A percentile compares a stretch with the other conserved stretches of the same genome.
Conservation (phyloP, 2,797 vertebrate genomes). For the Champsocephalus gunnari region DNA sequence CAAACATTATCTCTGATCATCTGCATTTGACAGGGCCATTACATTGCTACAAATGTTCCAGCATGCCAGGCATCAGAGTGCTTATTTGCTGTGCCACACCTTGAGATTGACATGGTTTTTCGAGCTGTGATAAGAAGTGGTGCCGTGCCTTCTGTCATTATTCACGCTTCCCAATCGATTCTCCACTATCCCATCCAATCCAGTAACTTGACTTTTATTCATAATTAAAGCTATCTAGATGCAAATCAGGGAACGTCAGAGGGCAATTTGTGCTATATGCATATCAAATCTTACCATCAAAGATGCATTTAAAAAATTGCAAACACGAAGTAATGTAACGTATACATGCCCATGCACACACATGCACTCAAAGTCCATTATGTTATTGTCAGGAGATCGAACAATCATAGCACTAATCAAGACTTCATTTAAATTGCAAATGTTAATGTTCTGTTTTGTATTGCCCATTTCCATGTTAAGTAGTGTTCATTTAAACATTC, state of each 20-base stretch:
- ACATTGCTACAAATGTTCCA: constrained; percentile 34
- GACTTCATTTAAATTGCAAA: constrained; percentile 59
- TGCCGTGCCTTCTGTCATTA: constrained; percentile 83
- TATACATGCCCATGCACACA: constrained; percentile 14
- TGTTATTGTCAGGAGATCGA: constrained; percentile 55
- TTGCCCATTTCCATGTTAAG: constrained; percentile 51
- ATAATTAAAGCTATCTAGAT: constrained; percentile 90
- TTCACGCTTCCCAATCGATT: constrained; percentile 86
- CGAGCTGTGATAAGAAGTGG: constrained; percentile 74
- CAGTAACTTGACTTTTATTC: constrained; percentile 85
- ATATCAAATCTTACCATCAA: constrained; percentile 55
- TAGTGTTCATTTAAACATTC: constrained; percentile 31
- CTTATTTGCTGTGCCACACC: constrained; percentile 61
- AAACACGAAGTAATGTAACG: constrained; percentile 40
- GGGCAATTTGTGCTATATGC: constrained; percentile 75
- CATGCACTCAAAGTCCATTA: constrained; percentile 28
- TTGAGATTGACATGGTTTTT: constrained; percentile 64
- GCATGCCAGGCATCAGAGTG: constrained; percentile 29
- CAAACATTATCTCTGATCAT: constrained; percentile 34
- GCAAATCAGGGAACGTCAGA: constrained; percentile 85
- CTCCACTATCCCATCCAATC: constrained; percentile 81
- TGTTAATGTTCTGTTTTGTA: constrained; percentile 59
- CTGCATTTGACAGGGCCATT: constrained; percentile 36
- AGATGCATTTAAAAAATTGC: constrained; percentile 32
- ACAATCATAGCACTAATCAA: constrained; percentile 48